A percentile compares a stretch with the other conserved stretches of the same genome.
Conservation (phyloP, 2,888 invertebrate genomes). For the Cordilura impudica region DNA sequence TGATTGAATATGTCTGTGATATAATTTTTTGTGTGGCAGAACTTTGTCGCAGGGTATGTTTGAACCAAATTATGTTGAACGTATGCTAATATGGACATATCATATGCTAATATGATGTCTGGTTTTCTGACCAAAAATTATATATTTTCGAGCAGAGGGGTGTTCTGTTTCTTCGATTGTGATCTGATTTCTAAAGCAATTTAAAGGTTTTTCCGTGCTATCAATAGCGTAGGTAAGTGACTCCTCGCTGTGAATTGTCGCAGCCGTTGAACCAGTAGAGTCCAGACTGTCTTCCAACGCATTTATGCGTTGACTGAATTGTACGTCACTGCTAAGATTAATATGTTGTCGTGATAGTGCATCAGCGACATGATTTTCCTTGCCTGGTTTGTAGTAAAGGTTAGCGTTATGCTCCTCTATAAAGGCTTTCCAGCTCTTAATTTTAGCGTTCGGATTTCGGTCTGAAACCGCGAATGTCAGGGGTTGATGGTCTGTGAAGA, state of each 20-base stretch:
- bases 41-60: too few species aligned
- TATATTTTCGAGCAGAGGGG: constrained; percentile 13
- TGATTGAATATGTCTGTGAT: too few species aligned
- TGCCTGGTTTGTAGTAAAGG: background rate
- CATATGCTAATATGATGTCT: constrained; percentile 17
- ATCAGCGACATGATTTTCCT: constrained; percentile 48
- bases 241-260: constrained; percentile 19
- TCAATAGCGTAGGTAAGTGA: constrained; percentile 26
- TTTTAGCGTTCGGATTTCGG: too few species aligned
- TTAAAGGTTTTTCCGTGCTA: background rate
- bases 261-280: background rate
- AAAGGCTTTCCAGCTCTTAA: constrained; percentile 47
- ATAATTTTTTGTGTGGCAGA: too few species aligned
- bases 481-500: too few species aligned
- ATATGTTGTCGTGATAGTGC: constrained; percentile 47
- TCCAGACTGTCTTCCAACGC: too few species aligned
- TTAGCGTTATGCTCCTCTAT: constrained; percentile 45
- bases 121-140: constrained; percentile 40
- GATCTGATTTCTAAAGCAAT: constrained; percentile 44
- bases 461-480: too few species aligned
- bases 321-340: background rate
- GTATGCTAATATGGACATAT: constrained; percentile 14
- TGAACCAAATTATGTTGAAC: too few species aligned
- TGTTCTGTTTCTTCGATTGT: constrained; percentile 17
- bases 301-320: too few species aligned